phyloP scores from a whole-genome alignment of 2,888 invertebrate genomes.

The Oxystoma pomonae region DNA sequence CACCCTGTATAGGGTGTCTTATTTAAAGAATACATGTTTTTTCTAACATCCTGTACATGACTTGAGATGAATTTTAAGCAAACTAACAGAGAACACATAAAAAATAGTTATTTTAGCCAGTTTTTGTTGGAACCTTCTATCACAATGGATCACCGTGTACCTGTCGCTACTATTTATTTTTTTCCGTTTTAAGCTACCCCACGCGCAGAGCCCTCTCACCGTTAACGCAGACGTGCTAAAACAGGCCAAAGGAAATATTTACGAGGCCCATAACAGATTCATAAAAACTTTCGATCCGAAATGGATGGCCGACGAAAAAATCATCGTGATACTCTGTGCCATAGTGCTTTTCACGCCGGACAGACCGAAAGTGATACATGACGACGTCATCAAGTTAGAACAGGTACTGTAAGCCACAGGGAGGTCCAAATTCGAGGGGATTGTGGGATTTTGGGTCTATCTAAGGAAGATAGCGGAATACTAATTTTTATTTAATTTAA shows the following conservation, averaged over 20 bases:
- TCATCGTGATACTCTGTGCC: slow-evolving; percentile 87
- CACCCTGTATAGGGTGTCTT: no score
- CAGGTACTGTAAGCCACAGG: slow-evolving; percentile 62
- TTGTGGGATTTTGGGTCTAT: no score
- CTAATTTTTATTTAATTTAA: no score
- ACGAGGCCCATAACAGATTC: slow-evolving; percentile 81
- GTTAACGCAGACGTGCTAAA: slow-evolving; percentile 89
- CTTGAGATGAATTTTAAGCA: no score
- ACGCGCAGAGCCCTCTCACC: slow-evolving; percentile 69
- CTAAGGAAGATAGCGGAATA: no score
- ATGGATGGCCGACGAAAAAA: slow-evolving; percentile 83
- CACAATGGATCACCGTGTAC: background rate
- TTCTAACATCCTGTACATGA: background rate
- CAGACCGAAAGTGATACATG: slow-evolving; percentile 73
- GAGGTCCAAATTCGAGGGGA: no score
- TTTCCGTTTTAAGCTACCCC: slow-evolving; percentile 78
- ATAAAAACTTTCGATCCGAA: slow-evolving; percentile 80
- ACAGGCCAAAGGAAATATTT: slow-evolving; percentile 84
- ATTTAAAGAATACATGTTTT: no score
- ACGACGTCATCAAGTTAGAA: slow-evolving; percentile 79
- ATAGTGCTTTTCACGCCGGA: slow-evolving; percentile 87
- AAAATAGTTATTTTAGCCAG: no score
- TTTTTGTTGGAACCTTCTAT: no score
- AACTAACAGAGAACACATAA: no score
- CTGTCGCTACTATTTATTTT: slow-evolving; percentile 4